Evolutionary conservation across 2,888 invertebrate species (phyloP).

Genomic region (Deladenus siricidicola): DNA sequence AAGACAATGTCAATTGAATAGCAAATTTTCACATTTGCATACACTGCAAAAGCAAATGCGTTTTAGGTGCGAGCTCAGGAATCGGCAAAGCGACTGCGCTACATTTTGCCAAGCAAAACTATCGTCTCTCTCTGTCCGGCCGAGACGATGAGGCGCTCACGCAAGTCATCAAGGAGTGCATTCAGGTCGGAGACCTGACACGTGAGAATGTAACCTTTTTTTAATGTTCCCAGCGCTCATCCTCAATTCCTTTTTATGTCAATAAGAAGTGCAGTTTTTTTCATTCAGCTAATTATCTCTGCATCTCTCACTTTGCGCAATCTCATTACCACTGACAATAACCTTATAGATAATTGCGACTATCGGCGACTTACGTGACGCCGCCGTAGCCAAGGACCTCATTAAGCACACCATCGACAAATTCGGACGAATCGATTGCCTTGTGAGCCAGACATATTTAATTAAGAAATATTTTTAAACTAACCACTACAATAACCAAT

Average conservation of each 20-base stretch:
- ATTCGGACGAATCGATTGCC: slow-evolving; percentile 42
- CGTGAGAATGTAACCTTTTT: slow-evolving; percentile 17
- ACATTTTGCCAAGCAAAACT: slow-evolving; percentile 41
- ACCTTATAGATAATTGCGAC: slow-evolving; percentile 51
- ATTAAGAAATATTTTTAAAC: background rate
- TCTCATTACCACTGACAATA: no score
- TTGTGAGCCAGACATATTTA: slow-evolving; percentile 33
- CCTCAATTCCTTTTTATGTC: no score
- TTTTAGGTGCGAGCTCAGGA: slow-evolving; percentile 41
- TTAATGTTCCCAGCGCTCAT: no score
- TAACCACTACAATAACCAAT: background rate
- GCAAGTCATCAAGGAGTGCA: slow-evolving; percentile 39
- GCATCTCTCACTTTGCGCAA: no score
- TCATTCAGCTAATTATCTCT: no score
- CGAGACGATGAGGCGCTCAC: slow-evolving; percentile 42
- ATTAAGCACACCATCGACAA: slow-evolving; percentile 35
- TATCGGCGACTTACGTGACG: slow-evolving; percentile 54
- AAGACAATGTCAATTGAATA: no score
- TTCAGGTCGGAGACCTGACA: slow-evolving; percentile 27
- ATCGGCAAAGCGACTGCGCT: slow-evolving; percentile 45
- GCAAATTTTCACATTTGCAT: no score
- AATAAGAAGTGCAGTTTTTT: slow-evolving; percentile 1
- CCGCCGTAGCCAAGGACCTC: slow-evolving; percentile 33
- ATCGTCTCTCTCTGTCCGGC: slow-evolving; percentile 39
- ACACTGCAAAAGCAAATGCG: no score